These are phyloP conservation scores for Allacma fusca DNA, from an alignment of 2,888 invertebrate species.

Conservation along the genomic window DNA sequence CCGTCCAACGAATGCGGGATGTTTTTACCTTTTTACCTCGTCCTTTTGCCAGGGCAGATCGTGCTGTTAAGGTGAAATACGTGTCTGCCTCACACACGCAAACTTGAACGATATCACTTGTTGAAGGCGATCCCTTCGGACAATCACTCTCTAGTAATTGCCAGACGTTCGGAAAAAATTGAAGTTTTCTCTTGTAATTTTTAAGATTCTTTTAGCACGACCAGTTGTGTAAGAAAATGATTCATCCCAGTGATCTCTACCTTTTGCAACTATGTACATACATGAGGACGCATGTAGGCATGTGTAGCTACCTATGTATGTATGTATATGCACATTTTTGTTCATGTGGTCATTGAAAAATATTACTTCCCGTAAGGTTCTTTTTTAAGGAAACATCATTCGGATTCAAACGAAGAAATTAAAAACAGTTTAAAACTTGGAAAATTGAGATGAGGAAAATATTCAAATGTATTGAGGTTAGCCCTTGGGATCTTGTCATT, in stretches of 20 bases:
- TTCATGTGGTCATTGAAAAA: no score
- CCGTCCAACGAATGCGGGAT: background rate
- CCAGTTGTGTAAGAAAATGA: background rate
- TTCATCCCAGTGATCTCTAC: no score
- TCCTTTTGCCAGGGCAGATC: conserved; percentile 23
- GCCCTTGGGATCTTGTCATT: conserved; percentile 27
- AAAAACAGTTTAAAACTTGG: conserved; percentile 10
- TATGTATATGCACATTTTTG: no score
- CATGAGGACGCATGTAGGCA: no score
- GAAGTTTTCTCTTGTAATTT: background rate
- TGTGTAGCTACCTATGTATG: no score
- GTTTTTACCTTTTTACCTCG: conserved; percentile 5
- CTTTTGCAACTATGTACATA: no score
- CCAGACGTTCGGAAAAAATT: background rate
- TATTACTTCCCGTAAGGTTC: no score
- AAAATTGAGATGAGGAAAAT: conserved; percentile 20
- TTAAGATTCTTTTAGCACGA: background rate
- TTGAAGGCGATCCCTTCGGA: background rate
- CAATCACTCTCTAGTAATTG: background rate
- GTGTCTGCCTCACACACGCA: conserved; percentile 23
- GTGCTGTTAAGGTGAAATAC: conserved; percentile 32
- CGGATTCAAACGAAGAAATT: background rate
- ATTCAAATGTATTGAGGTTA: conserved; percentile 17
- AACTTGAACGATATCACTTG: conserved; percentile 10
- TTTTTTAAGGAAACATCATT: background rate